Evolutionary conservation across 2,888 invertebrate species (phyloP), one percentile per base, ranked within the genome.

Genomic region (Blastobasis adustella): DNA sequence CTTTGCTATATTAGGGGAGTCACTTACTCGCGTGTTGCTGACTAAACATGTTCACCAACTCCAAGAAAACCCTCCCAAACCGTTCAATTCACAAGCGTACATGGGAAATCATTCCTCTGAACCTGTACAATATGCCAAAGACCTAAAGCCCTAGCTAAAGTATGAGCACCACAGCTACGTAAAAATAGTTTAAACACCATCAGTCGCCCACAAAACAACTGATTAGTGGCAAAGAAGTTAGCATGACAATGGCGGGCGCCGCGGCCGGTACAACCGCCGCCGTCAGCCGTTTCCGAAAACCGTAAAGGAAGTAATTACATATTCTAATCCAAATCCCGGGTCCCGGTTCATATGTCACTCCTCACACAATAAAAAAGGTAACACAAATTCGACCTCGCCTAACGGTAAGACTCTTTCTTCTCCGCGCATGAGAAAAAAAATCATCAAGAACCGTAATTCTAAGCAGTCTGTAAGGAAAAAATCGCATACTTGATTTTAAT

Each of bases 241-340:
- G 58, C 62, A 57, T 60, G 63, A 62, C 62, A 66, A 65, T 60
- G 58, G 54, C 57, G 55, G 55, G 51, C 52, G 58, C n/a, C 57
- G 59, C 59, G 61, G 55, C 51, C 51, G 57, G 56, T 59, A 57
- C 74, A 80, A 79, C 79, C 76, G 75, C 73, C 71, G 53, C 69
- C 57, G 63, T 71, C 68, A 72, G 75, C 77, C 79, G 82, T 83
- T 86, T 87, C 87, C 88, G 80, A 80, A 84, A 80, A 77, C 73
- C 86, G 81, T 85, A 82, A 84, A 87, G 88, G 88, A 88, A 88
- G 82, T 87, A 87, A 88, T 88, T 88, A 88, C 85, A 82, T 86
- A 87, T 88, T 85, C 88, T 82, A 84, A 87, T 86, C 84, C 82
- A 65, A 76, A 75, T 73, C 78, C 77, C 67, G 65, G 72, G 69